Evolutionary conservation across 2,888 invertebrate species (phyloP).

Genomic region (Resseliella maxima): DNA sequence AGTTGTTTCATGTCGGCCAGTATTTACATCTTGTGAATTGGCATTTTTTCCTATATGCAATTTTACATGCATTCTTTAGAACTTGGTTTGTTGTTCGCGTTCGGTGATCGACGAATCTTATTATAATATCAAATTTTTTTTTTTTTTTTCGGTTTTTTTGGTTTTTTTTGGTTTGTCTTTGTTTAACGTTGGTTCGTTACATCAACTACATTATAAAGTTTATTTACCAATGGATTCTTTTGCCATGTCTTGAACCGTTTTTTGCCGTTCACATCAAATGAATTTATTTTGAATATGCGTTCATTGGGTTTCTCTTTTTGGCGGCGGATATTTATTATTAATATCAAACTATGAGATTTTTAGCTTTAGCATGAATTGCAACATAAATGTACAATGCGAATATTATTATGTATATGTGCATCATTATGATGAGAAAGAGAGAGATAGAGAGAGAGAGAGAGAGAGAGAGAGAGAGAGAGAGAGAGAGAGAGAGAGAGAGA

Average conservation of each 20-base stretch:
- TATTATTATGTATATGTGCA: neutral
- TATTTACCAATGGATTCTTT: neutral
- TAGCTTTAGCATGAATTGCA: neutral
- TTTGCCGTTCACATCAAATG: conserved; percentile 3
- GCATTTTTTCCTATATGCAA: neutral
- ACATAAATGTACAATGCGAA: neutral
- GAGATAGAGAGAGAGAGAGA: too few species aligned
- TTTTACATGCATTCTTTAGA: neutral
- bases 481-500: too few species aligned
- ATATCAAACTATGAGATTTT: neutral
- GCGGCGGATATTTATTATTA: conserved; percentile 22
- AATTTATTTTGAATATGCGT: too few species aligned
- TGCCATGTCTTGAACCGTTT: neutral
- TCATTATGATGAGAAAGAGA: too few species aligned
- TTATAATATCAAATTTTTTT: conserved; percentile 5
- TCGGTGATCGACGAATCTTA: neutral
- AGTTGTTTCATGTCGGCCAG: neutral
- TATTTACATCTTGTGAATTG: conserved; percentile 17
- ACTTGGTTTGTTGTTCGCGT: neutral
- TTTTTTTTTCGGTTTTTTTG: too few species aligned
- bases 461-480: too few species aligned
- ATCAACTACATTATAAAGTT: conserved; percentile 1
- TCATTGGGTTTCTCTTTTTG: neutral
- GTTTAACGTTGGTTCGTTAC: neutral
- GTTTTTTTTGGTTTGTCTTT: too few species aligned